Base-by-base conservation (phyloP, 2,113 vertebrate genomes). In the Pseudolaguvia tuberculata region DNA sequence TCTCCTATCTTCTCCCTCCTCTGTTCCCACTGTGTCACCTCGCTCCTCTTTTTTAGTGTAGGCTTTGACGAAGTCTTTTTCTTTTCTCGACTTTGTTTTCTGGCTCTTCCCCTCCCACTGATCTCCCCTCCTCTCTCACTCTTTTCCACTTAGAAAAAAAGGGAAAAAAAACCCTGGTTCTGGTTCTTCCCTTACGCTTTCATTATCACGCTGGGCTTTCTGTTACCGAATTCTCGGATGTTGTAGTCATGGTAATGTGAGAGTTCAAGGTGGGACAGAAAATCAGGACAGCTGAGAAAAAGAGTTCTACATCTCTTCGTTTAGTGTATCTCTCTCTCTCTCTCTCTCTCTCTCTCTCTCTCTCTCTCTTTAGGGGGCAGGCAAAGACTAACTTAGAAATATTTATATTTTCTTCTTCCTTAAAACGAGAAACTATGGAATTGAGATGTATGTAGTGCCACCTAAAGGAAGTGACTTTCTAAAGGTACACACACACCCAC, bases 361-460 rank as follows among this genome's bases (percentile, higher is more conserved):
- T 42, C 39, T 42, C 39, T 42, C 8, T 42, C 8, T 42, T 9
- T 75, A 76, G 50, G 35, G 59, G 56, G 11, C 56, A 82, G 51
- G 51, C 66, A 67, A 29, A 71, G 55, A 72, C 78, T 81, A 83
- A 83, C 77, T 77, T 73, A 84, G 73, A 79, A 84, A 87, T 85
- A 85, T 88, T 85, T 82, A 84, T 86, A 59, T 35, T 35, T 35
- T 82, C 53, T 25, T 55, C 53, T 61, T 66, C 56, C 35, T 53
- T 72, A 23, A 71, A 68, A 77, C 61, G 65, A 65, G 68, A 62
- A 51, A 68, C 31, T 53, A 20, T 53, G 53, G 61, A 72, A 50
- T 27, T 79, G 81, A 81, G 83, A 80, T 70, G n/a, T 45, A 78
- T 74, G 25, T 85, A 86, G 83, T 83, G 85, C 88, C 88, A 84